Conservation (phyloP, 92 coral and sea anemone genomes). For the Palythoa grandis region DNA sequence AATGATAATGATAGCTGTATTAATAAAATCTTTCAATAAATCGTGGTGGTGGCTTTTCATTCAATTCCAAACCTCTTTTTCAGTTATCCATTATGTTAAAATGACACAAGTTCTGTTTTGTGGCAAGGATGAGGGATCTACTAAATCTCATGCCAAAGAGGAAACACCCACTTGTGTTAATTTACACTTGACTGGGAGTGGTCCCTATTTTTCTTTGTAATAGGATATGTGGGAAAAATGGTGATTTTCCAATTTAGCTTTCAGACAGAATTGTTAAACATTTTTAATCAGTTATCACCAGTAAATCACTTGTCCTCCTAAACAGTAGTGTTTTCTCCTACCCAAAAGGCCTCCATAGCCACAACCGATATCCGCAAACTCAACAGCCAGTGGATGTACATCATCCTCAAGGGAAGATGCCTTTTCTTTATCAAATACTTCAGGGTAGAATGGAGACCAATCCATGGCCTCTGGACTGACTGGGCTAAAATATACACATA, state of each 20-base stretch:
- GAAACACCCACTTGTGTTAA: too few species aligned
- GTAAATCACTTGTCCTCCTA: neutral
- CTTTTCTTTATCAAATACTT: conserved; percentile 53
- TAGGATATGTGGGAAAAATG: neutral
- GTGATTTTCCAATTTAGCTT: neutral
- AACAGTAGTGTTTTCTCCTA: conserved; percentile 4
- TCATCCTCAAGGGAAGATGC: neutral
- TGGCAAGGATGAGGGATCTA: too few species aligned
- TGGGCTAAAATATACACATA: conserved; percentile 60
- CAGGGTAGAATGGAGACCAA: conserved; percentile 86
- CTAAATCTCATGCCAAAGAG: too few species aligned
- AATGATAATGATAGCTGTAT: too few species aligned
- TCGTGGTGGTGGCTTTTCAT: too few species aligned
- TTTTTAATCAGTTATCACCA: neutral
- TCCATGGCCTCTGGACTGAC: conserved; percentile 89
- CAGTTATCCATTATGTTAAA: too few species aligned
- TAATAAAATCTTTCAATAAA: too few species aligned
- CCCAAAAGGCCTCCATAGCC: conserved; percentile 98
- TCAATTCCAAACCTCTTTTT: too few species aligned
- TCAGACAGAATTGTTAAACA: neutral
- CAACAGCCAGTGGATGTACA: conserved; percentile 48
- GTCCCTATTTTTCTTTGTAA: too few species aligned
- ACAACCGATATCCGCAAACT: conserved; percentile 98
- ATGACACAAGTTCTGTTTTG: too few species aligned
- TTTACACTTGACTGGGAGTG: too few species aligned